A percentile compares a stretch with the other conserved stretches of the same genome.
These are phyloP conservation scores for Vollenhovia emeryi DNA, from an alignment of 1,140 invertebrate genomes.

Conservation along the genomic window DNA sequence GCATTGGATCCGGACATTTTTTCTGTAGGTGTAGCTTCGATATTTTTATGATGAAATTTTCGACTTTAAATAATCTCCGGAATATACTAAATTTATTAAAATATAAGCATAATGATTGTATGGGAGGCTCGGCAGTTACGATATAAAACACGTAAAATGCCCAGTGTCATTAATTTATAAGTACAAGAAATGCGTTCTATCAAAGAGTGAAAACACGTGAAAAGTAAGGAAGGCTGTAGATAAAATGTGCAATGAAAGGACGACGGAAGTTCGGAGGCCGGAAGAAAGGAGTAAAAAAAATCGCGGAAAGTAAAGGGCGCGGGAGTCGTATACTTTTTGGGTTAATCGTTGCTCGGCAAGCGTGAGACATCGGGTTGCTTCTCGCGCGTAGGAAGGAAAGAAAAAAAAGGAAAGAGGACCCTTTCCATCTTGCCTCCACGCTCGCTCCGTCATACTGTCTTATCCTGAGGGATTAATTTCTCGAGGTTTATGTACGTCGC, in stretches of 20 bases:
- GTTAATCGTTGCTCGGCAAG: constrained; percentile 76
- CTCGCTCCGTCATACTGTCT: constrained; percentile 74
- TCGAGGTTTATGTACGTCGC: constrained; percentile 75
- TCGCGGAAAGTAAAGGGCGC: constrained; percentile 22
- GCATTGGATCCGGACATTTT: no score
- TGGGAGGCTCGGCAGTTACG: neutral
- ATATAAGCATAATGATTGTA: no score
- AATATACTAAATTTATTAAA: neutral
- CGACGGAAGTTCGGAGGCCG: neutral
- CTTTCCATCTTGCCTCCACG: constrained; percentile 66
- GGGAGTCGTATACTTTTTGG: constrained; percentile 72
- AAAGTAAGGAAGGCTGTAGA: neutral
- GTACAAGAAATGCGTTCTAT: neutral
- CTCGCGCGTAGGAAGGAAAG: constrained; percentile 59
- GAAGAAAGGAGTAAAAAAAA: constrained; percentile 32
- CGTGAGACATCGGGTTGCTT: constrained; percentile 70
- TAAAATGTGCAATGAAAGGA: constrained; percentile 4
- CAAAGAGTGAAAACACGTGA: constrained; percentile 4
- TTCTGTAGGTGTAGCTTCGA: no score
- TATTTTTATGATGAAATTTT: neutral
- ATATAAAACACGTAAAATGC: neutral
- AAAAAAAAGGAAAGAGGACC: constrained; percentile 9
- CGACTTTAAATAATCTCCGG: neutral
- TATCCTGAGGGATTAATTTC: constrained; percentile 79
- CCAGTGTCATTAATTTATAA: neutral